Evolutionary conservation across 2,888 invertebrate genomes (phyloP).

Genomic region (Crepidodera aurea): DNA sequence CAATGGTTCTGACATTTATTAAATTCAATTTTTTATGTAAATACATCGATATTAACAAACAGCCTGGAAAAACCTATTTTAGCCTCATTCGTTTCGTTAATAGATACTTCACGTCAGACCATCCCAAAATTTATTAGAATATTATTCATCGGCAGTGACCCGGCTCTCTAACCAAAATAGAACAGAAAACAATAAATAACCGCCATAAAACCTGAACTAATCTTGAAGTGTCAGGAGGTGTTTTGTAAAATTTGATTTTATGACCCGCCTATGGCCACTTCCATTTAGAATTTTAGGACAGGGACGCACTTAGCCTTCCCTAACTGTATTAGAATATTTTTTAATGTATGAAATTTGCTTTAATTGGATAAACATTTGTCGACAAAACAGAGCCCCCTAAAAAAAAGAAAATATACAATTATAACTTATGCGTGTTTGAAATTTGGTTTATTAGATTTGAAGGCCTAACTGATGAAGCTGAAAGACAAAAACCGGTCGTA

Average conservation of each 20-base stretch:
- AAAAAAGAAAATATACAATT: no score
- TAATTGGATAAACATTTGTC: no score
- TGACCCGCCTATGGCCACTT: constrained; percentile 38
- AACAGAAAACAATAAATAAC: constrained; percentile 34
- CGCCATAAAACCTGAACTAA: constrained; percentile 36
- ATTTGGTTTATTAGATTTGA: no score
- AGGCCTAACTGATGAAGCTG: no score
- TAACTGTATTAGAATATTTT: no score
- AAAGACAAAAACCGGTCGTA: no score
- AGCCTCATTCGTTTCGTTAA: constrained; percentile 33
- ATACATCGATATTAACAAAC: constrained; percentile 22
- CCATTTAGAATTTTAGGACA: constrained; percentile 21
- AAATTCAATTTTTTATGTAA: constrained; percentile 21
- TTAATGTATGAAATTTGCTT: no score
- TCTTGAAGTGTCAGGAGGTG: constrained; percentile 36
- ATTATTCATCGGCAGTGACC: constrained; percentile 25
- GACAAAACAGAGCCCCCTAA: no score
- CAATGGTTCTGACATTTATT: constrained; percentile 6
- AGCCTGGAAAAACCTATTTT: constrained; percentile 30
- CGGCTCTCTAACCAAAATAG: constrained; percentile 34
- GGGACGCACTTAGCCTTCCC: constrained; percentile 2
- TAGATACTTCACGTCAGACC: constrained; percentile 36
- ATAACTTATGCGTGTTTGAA: no score
- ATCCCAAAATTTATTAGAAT: constrained; percentile 29
- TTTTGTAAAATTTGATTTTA: constrained; percentile 39